Evolutionary conservation across 2,797 vertebrate species (phyloP), one percentile per base, ranked within the genome.

Genomic region (Myripristis murdjan): DNA sequence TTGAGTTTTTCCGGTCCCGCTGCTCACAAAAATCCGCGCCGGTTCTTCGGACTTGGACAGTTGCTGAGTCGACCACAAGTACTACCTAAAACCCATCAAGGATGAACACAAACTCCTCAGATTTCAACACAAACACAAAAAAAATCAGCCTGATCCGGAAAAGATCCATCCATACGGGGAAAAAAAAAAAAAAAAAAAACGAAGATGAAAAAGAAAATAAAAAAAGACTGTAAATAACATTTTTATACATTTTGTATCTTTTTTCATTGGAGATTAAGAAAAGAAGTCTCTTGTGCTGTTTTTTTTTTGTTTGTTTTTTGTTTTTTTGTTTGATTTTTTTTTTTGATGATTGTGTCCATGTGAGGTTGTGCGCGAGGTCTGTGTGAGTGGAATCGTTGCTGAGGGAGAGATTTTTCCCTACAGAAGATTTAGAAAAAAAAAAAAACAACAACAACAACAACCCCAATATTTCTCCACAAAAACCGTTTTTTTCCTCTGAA

Each of bases 231-330:
- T 95, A 96, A 91, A 96, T 95, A 95, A 94, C 95, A 95, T 95
- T 89, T 96, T 99, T 97, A 96, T 99, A 99, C 93, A 75, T 97
- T 99, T 98, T 99, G 92, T 95, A 98, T 98, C 92, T 96, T 99
- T 97, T 99, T 96, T 97, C 97, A 98, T 96, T 95, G 95, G 95
- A 97, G 95, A 96, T 93, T 92, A 95, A 92, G 95, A 91, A 94
- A 81, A 94, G 41, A 70, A 96, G 96, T 96, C 94, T 96, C 97
- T 95, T 93, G 92, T 94, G 92, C 96, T 95, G 96, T 98, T 98
- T 97, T 64, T 14, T 70, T 52, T 79, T 43, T 58, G n/a, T n/a
- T n/a, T n/a, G n/a, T n/a, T n/a, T n/a, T n/a, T n/a, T n/a, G n/a
- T 59, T 96, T 65, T 53, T 75, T 63, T 60, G n/a, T n/a, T n/a